These are phyloP conservation scores for Aleiodes leptofemur DNA, from an alignment of 2,888 invertebrate genomes.

Conservation along the genomic window DNA sequence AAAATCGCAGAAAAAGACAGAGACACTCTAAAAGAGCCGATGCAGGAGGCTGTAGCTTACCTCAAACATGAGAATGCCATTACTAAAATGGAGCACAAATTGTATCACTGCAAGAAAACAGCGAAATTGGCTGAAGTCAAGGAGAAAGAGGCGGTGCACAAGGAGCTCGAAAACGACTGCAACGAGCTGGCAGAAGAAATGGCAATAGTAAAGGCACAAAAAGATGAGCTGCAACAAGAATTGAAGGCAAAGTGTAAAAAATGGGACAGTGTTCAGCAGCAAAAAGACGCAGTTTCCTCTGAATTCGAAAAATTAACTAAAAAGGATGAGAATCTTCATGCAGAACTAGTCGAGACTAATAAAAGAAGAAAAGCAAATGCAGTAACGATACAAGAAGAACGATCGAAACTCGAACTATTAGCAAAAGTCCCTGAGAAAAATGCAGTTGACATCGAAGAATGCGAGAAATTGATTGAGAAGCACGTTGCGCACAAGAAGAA, in stretches of 20 bases:
- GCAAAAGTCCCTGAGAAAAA: constrained; percentile 85
- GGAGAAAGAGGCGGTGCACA: constrained; percentile 59
- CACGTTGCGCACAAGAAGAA: constrained; percentile 76
- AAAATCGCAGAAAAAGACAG: constrained; percentile 89
- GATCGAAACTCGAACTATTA: constrained; percentile 82
- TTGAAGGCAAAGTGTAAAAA: constrained; percentile 74
- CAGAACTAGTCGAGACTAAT: constrained; percentile 82
- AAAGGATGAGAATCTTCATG: constrained; percentile 77
- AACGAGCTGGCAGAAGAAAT: constrained; percentile 75
- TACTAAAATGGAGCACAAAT: constrained; percentile 74
- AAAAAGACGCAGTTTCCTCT: constrained; percentile 78
- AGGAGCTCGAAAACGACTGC: constrained; percentile 65
- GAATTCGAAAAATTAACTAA: constrained; percentile 76
- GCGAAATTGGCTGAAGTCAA: constrained; percentile 58
- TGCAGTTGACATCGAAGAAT: constrained; percentile 82
- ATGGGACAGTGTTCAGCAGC: constrained; percentile 78
- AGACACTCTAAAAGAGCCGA: constrained; percentile 85
- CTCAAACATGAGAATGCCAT: constrained; percentile 88
- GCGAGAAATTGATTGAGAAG: constrained; percentile 78
- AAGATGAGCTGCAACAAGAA: constrained; percentile 78
- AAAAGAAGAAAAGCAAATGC: constrained; percentile 86
- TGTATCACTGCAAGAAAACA: constrained; percentile 67
- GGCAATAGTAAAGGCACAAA: constrained; percentile 76
- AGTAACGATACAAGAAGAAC: constrained; percentile 80
- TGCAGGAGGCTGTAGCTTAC: constrained; percentile 86